Evolutionary conservation across 2,113 vertebrate species (phyloP).

Genomic region (Natator depressus): DNA sequence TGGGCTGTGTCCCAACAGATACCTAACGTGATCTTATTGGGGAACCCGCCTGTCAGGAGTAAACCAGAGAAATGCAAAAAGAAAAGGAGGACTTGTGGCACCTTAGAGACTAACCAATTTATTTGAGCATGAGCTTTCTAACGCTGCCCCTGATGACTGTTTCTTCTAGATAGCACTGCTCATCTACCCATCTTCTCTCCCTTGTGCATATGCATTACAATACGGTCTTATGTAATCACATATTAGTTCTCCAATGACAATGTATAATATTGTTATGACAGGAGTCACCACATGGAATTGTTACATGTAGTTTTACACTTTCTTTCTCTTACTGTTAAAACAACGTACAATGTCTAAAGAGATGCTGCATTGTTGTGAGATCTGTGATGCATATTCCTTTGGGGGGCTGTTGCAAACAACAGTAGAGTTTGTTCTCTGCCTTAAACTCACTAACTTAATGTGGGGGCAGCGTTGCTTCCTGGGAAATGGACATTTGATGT

Average conservation of each 20-base stretch:
- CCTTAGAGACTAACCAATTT: too few relatives aligned
- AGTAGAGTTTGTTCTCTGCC: too few relatives aligned
- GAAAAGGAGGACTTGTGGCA: too few relatives aligned
- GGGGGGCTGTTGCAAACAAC: too few relatives aligned
- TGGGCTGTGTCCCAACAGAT: not conserved
- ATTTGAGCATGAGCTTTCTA: too few relatives aligned
- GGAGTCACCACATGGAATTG: accelerated
- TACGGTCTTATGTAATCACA: not conserved
- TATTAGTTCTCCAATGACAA: not conserved
- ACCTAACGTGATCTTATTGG: not conserved
- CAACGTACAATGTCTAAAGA: not conserved
- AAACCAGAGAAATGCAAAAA: not conserved
- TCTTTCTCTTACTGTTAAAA: accelerated
- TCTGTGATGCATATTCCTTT: not conserved
- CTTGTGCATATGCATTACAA: accelerated
- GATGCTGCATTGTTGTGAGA: not conserved
- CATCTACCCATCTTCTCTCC: not conserved
- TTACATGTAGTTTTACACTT: not conserved
- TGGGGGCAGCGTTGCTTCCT: too few relatives aligned
- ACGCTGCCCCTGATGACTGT: not conserved
- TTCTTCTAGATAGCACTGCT: not conserved
- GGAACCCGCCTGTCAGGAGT: not conserved
- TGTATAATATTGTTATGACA: not conserved
- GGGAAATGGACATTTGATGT: not conserved
- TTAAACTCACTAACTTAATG: too few relatives aligned